These are phyloP conservation scores for Arrhopalites spinosus DNA, from an alignment of 2,888 invertebrate genomes.

Conservation along the genomic window DNA sequence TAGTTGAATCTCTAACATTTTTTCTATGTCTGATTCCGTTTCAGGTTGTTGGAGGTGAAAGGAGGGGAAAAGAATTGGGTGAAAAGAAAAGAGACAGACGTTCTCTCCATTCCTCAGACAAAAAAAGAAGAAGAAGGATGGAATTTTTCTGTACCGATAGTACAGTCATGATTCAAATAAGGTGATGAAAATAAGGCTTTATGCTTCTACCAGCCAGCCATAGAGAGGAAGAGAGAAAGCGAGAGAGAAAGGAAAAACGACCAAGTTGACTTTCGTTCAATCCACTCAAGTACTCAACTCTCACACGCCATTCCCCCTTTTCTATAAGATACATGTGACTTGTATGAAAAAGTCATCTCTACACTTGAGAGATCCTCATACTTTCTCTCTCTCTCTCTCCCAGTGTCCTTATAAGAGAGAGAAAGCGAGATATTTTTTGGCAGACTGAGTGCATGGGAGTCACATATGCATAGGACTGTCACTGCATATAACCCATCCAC, in stretches of 20 bases:
- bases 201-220: background rate
- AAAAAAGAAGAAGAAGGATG: background rate
- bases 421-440: too few relatives aligned
- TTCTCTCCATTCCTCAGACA: background rate
- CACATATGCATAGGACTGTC: too few relatives aligned
- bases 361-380: background rate
- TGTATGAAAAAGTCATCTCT: background rate
- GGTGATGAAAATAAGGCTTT: constrained; percentile 14
- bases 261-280: constrained; percentile 16
- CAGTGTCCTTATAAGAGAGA: background rate
- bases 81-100: background rate
- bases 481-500: too few relatives aligned
- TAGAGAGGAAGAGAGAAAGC: background rate
- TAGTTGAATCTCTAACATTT: background rate
- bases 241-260: background rate
- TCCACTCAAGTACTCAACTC: constrained; percentile 17
- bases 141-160: background rate
- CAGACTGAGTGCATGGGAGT: too few relatives aligned
- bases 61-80: background rate
- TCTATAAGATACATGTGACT: background rate
- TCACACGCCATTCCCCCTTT: background rate
- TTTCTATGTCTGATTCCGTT: background rate
- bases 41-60: constrained; percentile 18
- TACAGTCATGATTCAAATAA: constrained; percentile 2
- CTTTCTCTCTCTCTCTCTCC: background rate